Base-by-base conservation (phyloP, 2,797 vertebrate genomes). In the Enteromius thamalakanensis region DNA sequence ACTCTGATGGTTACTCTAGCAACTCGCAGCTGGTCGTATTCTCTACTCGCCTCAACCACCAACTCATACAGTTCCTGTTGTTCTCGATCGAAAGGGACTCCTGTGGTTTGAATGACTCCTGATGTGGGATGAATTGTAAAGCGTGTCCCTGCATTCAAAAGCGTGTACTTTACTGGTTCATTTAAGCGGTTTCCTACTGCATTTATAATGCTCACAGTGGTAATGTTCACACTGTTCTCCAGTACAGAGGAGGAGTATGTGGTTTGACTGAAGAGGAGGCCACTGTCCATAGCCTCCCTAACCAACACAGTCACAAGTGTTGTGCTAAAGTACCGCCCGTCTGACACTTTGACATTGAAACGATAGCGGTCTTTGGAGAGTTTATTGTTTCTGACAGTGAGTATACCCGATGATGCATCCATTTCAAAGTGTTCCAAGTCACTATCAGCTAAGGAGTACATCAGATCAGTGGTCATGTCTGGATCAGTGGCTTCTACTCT, bases 21-120 rank as follows among this genome's bases (percentile, higher is more conserved):
- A 89, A 96, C 94, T 40, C 93, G 90, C 0, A 96, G 91, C 2
- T 95, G 94, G 79, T 96, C 95, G 34, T 95, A 93, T 83, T 98
- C 97, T 72, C 94, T 93, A 11, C 94, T 96, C 84, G 97, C 97
- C 91, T 98, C 97, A 29, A 99, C 92, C 1, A 99, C 96, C 82
- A 99, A 93, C 70, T 98, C 95, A 76, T 97, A 98, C 12, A 93
- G 88, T 23, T 95, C 96, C 82, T 93, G 95, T 83, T 96, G 95
- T 76, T 99, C 98, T 0, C 98, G 95, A 89, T 99, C 97, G 79
- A 99, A 98, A 0, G 96, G 95, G 82, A 96, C 86, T 1, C 97
- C 97, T 0, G 96, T 96, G 78, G 96, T 98, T 47, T 96, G 95
- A 86, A 99, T 93, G n/a, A 95, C 97, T 60, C 98, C 98, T 2